These are phyloP conservation scores for Hydractinia symbiolongicarpus DNA, from an alignment of 30 jellyfish, hydroid and myxozoan genomes.

Conservation along the genomic window DNA sequence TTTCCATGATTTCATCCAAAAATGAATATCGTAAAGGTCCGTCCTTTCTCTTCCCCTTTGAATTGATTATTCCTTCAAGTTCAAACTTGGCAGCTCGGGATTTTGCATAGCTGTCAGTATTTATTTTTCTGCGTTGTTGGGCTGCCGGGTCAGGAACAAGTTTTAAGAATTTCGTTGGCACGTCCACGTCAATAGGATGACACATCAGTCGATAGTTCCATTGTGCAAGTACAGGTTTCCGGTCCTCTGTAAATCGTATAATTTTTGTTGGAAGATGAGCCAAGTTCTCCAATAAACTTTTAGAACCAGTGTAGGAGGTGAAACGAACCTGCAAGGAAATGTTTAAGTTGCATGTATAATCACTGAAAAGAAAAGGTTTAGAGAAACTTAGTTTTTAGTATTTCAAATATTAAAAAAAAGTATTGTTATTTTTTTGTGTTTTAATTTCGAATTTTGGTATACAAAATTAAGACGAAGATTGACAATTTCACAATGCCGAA, in stretches of 20 bases:
- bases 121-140: slow-evolving; percentile 40
- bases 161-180: slow-evolving; percentile 49
- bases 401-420: not conserved
- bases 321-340: slow-evolving; percentile 35
- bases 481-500: no score
- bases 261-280: slow-evolving; percentile 86
- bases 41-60: slow-evolving; percentile 18
- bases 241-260: slow-evolving; percentile 53
- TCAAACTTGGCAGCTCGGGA: slow-evolving; percentile 81
- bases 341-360: not conserved
- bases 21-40: slow-evolving; percentile 39
- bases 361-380: not conserved
- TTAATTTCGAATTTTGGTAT: no score
- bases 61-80: slow-evolving; percentile 26
- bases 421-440: not conserved
- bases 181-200: slow-evolving; percentile 67
- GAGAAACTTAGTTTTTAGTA: no score
- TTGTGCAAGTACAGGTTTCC: slow-evolving; percentile 78
- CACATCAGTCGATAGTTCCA: slow-evolving; percentile 84
- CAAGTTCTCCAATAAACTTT: slow-evolving; percentile 66
- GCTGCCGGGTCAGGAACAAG: slow-evolving; percentile 25
- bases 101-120: slow-evolving; percentile 29
- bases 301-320: slow-evolving; percentile 74
- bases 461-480: no score
- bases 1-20: slow-evolving; percentile 70